Evolutionary conservation across 2,113 vertebrate genomes (phyloP), one percentile per base, ranked within the genome.

Genomic region (Grantiella picta): DNA sequence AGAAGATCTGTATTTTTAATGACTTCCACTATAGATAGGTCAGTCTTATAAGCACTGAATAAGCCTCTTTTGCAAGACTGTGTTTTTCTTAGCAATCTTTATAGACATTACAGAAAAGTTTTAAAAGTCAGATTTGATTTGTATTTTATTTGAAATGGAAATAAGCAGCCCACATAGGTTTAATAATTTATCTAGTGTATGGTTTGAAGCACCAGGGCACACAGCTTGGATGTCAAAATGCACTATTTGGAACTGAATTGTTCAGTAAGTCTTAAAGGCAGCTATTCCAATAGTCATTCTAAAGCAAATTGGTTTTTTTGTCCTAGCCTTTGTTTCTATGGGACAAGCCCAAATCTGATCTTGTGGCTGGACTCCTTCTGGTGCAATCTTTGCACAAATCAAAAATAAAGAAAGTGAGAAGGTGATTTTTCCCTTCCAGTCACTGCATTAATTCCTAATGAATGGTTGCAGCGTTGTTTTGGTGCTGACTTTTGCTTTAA

Each of bases 141-240:
- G 54, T 90, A 64, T 92, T 90, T 87, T 88, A 89, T 94, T 90
- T 94, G 72, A 92, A 93, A 86, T 87, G 79, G 79, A 96, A 92
- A 96, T 56, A 56, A 92, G 87, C 47, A 88, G 35, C 38, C 11
- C 64, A 76, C 33, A 29, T 20, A 82, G 35, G 47, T 42, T 92
- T 91, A 96, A 96, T 95, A 91, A 95, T 92, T 95, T 94, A 93
- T 91, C 63, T 49, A 64, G 22, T 22, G 52, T 92, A 95, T 86
- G 53, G 57, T 79, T 93, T 95, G 73, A 94, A 93, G 69, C 33
- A 63, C 49, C 69, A 45, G 17, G 65, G 33, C 33, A 85, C 19
- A 54, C 0, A 0, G 5, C 44, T 90, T 63, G 45, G 88, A 47
- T 95, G 40, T 86, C 72, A 89, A 63, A 88, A 92, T 61, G 47